Conservation (phyloP, 2,113 vertebrate species). For the Chlorodrepanis virens region DNA sequence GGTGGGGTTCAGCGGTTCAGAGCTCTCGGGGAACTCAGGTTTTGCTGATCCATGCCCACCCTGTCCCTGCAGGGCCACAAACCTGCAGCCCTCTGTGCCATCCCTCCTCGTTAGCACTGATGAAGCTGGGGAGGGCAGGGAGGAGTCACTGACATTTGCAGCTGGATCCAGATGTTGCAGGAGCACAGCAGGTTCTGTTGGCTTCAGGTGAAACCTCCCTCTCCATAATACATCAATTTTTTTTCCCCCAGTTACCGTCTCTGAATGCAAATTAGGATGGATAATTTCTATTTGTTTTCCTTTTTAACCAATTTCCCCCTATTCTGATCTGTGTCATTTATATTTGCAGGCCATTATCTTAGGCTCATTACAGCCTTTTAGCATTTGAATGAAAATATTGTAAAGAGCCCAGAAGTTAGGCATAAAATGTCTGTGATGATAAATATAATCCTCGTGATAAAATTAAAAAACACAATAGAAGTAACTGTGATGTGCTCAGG, state of each 20-base stretch:
- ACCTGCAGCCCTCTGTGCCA: fast-evolving
- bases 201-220: background rate
- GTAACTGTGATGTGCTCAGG: background rate
- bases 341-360: background rate
- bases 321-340: conserved; percentile 1
- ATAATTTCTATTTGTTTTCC: background rate
- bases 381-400: background rate
- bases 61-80: background rate
- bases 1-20: background rate
- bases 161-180: background rate
- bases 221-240: background rate
- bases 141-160: fast-evolving
- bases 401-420: background rate
- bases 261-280: conserved; percentile 15
- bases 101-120: background rate
- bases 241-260: background rate
- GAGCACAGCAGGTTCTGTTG: background rate
- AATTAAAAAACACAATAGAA: background rate
- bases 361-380: background rate
- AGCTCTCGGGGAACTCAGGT: background rate
- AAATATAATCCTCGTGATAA: background rate
- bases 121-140: background rate
- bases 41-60: background rate
- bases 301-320: background rate
- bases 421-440: background rate